Base-by-base conservation (phyloP, 2,797 vertebrate species). In the Melopsittacus undulatus region DNA sequence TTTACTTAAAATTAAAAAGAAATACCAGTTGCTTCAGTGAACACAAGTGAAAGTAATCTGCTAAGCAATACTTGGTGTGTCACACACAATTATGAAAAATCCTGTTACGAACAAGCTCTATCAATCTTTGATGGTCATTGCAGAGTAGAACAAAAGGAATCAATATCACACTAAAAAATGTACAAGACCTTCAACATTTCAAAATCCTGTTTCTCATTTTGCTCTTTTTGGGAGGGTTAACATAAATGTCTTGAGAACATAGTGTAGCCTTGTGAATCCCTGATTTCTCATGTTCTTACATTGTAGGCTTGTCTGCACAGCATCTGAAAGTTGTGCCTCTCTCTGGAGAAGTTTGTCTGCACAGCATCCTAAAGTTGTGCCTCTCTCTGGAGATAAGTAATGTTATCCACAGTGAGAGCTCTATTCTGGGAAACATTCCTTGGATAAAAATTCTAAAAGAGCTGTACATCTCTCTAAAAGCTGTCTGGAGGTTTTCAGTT, bases 1-100 rank as follows among this genome's bases (percentile, higher is more conserved):
- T 68, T 75, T 76, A 80, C 56, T 27, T 80, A 51, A 96, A 92
- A 96, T 92, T 43, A 84, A 88, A 92, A 87, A 90, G 59, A 63
- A 23, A 75, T 74, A 70, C 22, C 89, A 89, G 91, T 79, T 73
- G 61, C 56, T 74, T 94, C 76, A 76, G 13, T 70, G 78, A 64
- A 84, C 52, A 77, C 38, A 57, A 90, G 72, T 63, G 62, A 89
- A 76, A 81, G 48, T 77, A 70, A 83, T 59, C 69, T 83, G n/a
- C 80, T 85, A 68, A 90, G 92, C 24, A 76, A 57, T 59, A 30
- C 45, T 87, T 81, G 51, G 62, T 19, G 17, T 66, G 38, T 91
- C 40, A 86, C 91, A 59, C 16, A 46, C 34, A 82, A 64, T 88
- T 72, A 89, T 80, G 40, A 56, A 92, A 83, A 89, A 84, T 72